Base-by-base conservation (phyloP, 2,113 vertebrate genomes). In the Corythaixoides concolor region DNA sequence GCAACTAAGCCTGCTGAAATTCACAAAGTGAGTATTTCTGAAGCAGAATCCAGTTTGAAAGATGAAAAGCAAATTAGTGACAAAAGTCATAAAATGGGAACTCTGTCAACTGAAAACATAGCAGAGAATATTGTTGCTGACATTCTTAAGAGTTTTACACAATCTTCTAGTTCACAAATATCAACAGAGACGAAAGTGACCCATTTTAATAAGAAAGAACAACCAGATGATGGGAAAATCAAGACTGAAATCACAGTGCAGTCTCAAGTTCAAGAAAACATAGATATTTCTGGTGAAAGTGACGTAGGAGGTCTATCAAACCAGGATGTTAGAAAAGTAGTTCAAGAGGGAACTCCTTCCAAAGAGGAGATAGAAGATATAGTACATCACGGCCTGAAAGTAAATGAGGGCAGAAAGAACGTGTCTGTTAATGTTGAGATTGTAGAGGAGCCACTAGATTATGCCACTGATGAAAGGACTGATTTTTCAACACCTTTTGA, bases 391-490 rank as follows among this genome's bases (percentile, higher is more conserved):
- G 98, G 98, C 17, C 95, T 99, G 91, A 98, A 98, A 52, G 98
- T 95, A 28, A 96, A 84, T 2, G 98, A 98, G 77, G 95, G 94
- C 20, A 60, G 97, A 50, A 97, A 97, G 39, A 99, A 98, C 17
- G 97, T 98, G 14, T 98, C 98, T 13, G 98, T 99, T 79, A 99
- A 98, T 5, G 98, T 99, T 86, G 98, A 99, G 96, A 99, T 99
- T n/a, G 96, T 99, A 9, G 99, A 99, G 88, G 98, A 99, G 88
- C 98, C 98, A 0, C 20, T 98, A 56, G 99, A 98, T 88, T 97
- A 97, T 27, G 62, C 92, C 18, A 91, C 94, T 2, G 98, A 98
- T 17, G 98, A 97, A 68, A 98, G 96, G 72, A 27, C 80, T 26
- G 98, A 97, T 37, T 95, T 98, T 41, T 97, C 99, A 26, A 98